phyloP scores from a whole-genome alignment of 2,888 invertebrate genomes.

The Ochlodes sylvanus region DNA sequence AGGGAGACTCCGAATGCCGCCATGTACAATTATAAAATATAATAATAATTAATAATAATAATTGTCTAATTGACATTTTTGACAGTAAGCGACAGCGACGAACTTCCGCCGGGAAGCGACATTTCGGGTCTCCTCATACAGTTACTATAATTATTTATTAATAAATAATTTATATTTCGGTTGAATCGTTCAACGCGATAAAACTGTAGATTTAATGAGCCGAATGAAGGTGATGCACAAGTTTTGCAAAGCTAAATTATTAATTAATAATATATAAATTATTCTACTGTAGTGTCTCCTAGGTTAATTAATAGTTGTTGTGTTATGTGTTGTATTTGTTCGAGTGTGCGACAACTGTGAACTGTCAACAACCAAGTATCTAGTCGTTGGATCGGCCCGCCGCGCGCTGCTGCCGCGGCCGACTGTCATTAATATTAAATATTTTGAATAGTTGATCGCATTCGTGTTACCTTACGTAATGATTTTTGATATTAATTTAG shows the following conservation, averaged over 20 bases:
- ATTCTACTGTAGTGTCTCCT: slow-evolving; percentile 61
- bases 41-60: not conserved
- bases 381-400: slow-evolving; percentile 56
- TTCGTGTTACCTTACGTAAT: slow-evolving; percentile 62
- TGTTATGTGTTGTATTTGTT: slow-evolving; percentile 71
- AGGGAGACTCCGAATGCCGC: slow-evolving; percentile 45
- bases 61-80: slow-evolving; percentile 29
- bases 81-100: not conserved
- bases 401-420: slow-evolving; percentile 43
- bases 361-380: slow-evolving; percentile 54
- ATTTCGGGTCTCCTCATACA: slow-evolving; percentile 30
- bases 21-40: not conserved
- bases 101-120: slow-evolving; percentile 9
- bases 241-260: slow-evolving; percentile 59
- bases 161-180: slow-evolving; percentile 22
- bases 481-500: slow-evolving; percentile 74
- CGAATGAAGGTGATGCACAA: slow-evolving; percentile 67
- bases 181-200: slow-evolving; percentile 36
- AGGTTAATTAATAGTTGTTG: slow-evolving; percentile 76
- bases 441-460: slow-evolving; percentile 56
- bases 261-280: slow-evolving; percentile 51
- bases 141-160: slow-evolving; percentile 17
- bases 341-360: slow-evolving; percentile 58
- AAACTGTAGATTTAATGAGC: slow-evolving; percentile 50
- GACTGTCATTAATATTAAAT: slow-evolving; percentile 43